These are phyloP conservation scores for Delia radicum DNA, from an alignment of 1,140 invertebrate species.

Conservation along the genomic window DNA sequence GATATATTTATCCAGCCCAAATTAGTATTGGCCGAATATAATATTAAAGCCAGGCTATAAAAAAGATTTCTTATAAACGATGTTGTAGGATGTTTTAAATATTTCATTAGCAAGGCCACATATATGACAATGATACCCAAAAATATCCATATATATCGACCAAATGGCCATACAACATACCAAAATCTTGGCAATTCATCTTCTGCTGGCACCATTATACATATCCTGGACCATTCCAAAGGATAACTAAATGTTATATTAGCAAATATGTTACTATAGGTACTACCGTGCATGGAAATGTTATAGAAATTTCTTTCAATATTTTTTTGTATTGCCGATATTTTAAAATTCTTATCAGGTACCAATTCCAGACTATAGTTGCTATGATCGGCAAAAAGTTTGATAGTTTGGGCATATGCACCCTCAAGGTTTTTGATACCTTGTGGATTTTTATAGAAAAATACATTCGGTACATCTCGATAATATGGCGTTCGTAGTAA, in stretches of 20 bases:
- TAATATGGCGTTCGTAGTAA: background rate
- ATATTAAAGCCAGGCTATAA: slow-evolving; percentile 36
- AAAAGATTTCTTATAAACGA: slow-evolving; percentile 36
- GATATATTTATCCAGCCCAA: slow-evolving; percentile 34
- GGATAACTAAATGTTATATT: slow-evolving; percentile 38
- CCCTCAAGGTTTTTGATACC: background rate
- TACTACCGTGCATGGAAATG: background rate
- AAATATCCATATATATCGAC: slow-evolving; percentile 40
- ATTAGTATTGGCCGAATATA: slow-evolving; percentile 43
- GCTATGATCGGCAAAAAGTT: background rate
- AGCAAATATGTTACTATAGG: background rate
- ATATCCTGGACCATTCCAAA: slow-evolving; percentile 37
- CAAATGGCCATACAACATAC: slow-evolving; percentile 49
- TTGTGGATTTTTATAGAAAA: background rate
- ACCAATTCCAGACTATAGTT: background rate
- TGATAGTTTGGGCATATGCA: background rate
- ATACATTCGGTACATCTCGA: background rate
- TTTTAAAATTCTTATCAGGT: background rate
- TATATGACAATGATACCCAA: slow-evolving; percentile 42
- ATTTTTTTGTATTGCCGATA: background rate
- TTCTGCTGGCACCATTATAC: slow-evolving; percentile 48
- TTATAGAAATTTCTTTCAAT: background rate
- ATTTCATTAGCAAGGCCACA: slow-evolving; percentile 34
- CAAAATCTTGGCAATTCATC: slow-evolving; percentile 48
- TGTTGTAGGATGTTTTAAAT: slow-evolving; percentile 6